These are phyloP conservation scores for Sylvia borin DNA, from an alignment of 2,797 vertebrate species.

Conservation along the genomic window DNA sequence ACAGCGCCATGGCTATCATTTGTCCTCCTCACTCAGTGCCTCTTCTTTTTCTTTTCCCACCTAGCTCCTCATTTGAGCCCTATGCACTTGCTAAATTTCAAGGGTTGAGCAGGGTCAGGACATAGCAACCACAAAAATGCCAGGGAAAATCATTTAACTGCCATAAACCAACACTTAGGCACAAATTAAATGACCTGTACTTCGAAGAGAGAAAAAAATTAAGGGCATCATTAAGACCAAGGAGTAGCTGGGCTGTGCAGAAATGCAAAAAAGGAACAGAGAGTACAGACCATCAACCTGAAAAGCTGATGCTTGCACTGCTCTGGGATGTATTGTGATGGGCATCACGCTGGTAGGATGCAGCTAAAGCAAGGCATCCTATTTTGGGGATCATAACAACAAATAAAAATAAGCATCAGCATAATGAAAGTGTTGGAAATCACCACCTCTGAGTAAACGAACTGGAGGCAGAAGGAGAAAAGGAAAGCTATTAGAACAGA, in stretches of 20 bases:
- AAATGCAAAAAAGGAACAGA: background rate
- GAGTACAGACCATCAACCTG: background rate
- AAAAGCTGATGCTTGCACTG: background rate
- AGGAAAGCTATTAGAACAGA: background rate
- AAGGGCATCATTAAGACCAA: background rate
- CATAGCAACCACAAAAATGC: background rate
- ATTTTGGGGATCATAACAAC: background rate
- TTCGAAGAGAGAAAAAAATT: background rate
- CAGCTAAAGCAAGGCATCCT: background rate
- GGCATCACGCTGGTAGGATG: background rate
- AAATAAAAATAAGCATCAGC: background rate
- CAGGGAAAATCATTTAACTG: background rate
- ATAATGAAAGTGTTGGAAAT: background rate
- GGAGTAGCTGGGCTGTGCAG: background rate
- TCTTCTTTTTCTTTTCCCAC: background rate
- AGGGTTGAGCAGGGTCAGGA: background rate
- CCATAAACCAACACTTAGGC: background rate
- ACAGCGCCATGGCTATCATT: background rate
- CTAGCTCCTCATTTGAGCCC: background rate
- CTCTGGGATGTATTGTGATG: background rate
- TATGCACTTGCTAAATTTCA: background rate
- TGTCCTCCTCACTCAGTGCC: background rate
- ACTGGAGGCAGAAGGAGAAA: background rate
- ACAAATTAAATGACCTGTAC: background rate
- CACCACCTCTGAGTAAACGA: background rate